A percentile compares a stretch with the other conserved stretches of the same genome.
phyloP scores from a whole-genome alignment of 1,140 invertebrate genomes.

The Temnothorax longispinosus region DNA sequence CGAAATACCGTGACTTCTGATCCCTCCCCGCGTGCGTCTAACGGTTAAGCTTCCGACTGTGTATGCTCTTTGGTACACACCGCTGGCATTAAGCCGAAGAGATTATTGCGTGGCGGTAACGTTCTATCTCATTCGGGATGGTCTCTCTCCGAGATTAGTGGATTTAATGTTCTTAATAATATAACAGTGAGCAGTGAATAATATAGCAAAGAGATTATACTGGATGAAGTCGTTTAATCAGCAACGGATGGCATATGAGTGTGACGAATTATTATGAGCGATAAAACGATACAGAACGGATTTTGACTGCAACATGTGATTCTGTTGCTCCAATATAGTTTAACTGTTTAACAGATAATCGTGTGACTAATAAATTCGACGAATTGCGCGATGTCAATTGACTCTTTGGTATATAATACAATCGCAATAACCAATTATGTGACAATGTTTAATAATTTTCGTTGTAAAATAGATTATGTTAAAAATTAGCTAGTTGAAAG shows the following conservation, averaged over 20 bases:
- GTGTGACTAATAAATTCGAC: background rate
- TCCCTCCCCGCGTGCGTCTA: constrained; percentile 44
- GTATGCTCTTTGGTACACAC: constrained; percentile 44
- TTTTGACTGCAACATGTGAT: background rate
- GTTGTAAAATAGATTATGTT: constrained; percentile 30
- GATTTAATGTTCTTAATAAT: constrained; percentile 52
- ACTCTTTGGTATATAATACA: background rate
- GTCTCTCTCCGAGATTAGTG: constrained; percentile 1
- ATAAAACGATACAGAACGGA: background rate
- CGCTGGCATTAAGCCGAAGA: constrained; percentile 46
- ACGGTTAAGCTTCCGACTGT: constrained; percentile 43
- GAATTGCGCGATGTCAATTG: background rate
- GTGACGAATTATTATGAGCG: background rate
- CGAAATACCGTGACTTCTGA: constrained; percentile 62
- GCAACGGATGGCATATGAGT: background rate
- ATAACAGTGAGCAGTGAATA: constrained; percentile 9
- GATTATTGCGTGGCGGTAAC: constrained; percentile 37
- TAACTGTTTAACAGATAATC: background rate
- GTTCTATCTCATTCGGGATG: constrained; percentile 9
- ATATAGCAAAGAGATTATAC: constrained; percentile 29
- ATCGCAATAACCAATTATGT: constrained; percentile 8
- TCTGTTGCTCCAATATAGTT: background rate
- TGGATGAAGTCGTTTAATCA: constrained; percentile 19
- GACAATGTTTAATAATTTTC: constrained; percentile 56
- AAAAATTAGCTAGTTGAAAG: constrained; percentile 64